phyloP scores from a whole-genome alignment of 2,888 invertebrate species.

The Meghimatium bilineatum region DNA sequence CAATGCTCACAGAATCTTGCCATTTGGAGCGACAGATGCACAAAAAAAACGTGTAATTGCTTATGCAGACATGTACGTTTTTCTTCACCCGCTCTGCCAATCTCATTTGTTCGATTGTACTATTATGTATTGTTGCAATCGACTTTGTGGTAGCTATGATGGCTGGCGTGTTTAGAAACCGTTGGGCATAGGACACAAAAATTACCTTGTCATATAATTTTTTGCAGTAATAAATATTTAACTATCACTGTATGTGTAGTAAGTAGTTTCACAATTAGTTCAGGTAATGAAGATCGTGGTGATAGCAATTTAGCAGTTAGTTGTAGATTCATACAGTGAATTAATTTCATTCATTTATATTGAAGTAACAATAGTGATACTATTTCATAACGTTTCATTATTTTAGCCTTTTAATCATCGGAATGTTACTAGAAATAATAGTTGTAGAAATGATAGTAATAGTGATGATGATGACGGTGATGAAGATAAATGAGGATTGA shows the following conservation, averaged over 20 bases:
- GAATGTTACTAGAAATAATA: too few relatives aligned
- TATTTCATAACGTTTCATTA: too few relatives aligned
- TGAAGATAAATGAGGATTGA: too few relatives aligned
- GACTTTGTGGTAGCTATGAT: background rate
- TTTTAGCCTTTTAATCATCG: too few relatives aligned
- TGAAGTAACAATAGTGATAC: too few relatives aligned
- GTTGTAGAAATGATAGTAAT: background rate
- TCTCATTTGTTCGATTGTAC: background rate
- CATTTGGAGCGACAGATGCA: background rate
- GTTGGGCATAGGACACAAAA: background rate
- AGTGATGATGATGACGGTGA: background rate
- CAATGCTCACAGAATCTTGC: background rate
- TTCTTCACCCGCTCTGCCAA: background rate
- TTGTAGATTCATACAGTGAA: too few relatives aligned
- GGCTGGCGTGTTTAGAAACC: background rate
- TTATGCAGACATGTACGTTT: background rate
- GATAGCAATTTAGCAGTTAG: too few relatives aligned
- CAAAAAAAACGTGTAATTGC: background rate
- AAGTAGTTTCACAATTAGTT: too few relatives aligned
- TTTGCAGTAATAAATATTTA: background rate
- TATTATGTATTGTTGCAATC: background rate
- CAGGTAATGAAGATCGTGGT: too few relatives aligned
- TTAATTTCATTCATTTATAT: too few relatives aligned
- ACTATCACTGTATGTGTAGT: too few relatives aligned
- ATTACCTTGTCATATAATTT: too few relatives aligned